A percentile compares a stretch with the other conserved stretches of the same genome.
Conservation (phyloP, 2,113 vertebrate species). For the Lampris incognitus region DNA sequence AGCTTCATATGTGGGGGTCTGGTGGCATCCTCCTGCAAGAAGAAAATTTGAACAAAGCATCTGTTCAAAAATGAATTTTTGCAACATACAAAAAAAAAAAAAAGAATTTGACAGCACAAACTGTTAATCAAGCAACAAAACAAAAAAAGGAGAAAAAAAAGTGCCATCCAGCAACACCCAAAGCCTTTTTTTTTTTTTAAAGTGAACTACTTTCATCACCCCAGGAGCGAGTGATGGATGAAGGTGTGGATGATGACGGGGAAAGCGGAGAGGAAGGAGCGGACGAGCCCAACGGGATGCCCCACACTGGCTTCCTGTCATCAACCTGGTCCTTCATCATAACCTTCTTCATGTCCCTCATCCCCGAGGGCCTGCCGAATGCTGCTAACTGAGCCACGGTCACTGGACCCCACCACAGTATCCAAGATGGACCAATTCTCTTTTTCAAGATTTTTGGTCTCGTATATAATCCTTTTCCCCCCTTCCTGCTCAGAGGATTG, state of each 20-base stretch:
- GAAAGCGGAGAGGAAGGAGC: constrained; percentile 86
- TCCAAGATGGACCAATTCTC: background rate
- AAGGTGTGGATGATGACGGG: constrained; percentile 85
- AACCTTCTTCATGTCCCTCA: constrained; percentile 96
- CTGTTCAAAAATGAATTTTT: too few species aligned
- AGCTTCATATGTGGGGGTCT: too few species aligned
- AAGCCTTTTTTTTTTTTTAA: too few species aligned
- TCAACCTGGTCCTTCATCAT: constrained; percentile 96
- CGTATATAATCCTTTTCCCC: background rate
- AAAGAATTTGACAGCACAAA: too few species aligned
- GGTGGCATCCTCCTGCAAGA: too few species aligned
- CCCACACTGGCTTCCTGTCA: constrained; percentile 89
- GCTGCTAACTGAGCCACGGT: constrained; percentile 87
- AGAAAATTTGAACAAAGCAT: too few species aligned
- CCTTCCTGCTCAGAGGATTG: constrained; percentile 22
- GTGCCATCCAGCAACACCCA: too few species aligned
- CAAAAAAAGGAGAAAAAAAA: background rate
- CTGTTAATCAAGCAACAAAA: too few species aligned
- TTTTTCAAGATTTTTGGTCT: constrained; percentile 16
- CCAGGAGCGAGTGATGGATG: constrained; percentile 92
- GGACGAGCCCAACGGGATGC: constrained; percentile 81
- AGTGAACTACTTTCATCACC: constrained; percentile 11
- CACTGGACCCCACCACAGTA: background rate
- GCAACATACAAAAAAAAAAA: too few species aligned
- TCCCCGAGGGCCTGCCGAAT: constrained; percentile 93